These are phyloP conservation scores for Enteromius mattozi DNA, from an alignment of 2,797 vertebrate genomes.

Conservation along the genomic window DNA sequence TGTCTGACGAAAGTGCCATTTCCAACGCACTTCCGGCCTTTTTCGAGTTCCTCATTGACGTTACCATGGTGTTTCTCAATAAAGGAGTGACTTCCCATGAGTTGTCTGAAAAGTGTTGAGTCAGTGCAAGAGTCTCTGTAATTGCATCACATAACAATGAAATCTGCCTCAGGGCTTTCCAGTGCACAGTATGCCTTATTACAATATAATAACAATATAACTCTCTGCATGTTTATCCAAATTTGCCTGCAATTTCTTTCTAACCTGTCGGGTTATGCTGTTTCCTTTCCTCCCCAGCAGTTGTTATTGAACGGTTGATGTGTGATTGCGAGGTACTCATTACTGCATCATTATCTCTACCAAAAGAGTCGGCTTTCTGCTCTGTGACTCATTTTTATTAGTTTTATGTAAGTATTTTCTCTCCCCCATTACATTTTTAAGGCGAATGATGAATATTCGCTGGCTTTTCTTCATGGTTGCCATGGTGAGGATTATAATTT, in stretches of 20 bases:
- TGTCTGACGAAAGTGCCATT: constrained; percentile 65
- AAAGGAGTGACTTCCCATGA: constrained; percentile 43
- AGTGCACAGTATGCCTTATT: neutral
- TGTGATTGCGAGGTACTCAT: constrained; percentile 7
- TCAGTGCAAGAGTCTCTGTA: constrained; percentile 34
- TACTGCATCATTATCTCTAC: constrained; percentile 12
- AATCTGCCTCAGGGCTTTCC: constrained; percentile 17
- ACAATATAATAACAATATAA: neutral
- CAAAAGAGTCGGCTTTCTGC: neutral
- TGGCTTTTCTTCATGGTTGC: constrained; percentile 49
- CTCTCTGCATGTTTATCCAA: neutral
- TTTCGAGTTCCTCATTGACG: constrained; percentile 55
- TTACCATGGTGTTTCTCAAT: constrained; percentile 51
- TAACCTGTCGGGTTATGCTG: neutral
- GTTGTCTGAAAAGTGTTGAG: constrained; percentile 46
- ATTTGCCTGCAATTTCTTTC: constrained; percentile 6
- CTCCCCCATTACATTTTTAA: constrained; percentile 10
- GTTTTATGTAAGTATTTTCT: constrained; percentile 25
- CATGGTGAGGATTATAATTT: constrained; percentile 60
- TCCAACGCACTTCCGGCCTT: constrained; percentile 58
- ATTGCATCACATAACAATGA: constrained; percentile 24
- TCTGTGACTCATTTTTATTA: constrained; percentile 13
- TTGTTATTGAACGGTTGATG: constrained; percentile 11
- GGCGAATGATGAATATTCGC: constrained; percentile 27
- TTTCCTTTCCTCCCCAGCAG: constrained; percentile 2